Base-by-base conservation (phyloP, 2,113 vertebrate species). In the Tonatia bakeri region DNA sequence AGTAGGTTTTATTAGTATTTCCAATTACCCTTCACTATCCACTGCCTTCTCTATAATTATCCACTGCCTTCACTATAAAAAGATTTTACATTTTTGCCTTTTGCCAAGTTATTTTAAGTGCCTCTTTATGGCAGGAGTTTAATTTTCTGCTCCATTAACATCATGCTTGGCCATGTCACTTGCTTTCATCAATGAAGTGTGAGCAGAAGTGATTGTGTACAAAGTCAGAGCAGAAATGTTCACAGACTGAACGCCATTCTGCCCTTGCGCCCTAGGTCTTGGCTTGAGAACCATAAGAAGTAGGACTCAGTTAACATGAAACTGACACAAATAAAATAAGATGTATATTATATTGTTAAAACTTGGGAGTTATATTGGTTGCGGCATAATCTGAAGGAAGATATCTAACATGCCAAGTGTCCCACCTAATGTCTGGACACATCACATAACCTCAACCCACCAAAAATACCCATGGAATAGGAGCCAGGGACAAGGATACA, bases 121-220 rank as follows among this genome's bases (percentile, higher is more conserved):
- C 11, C 10, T 79, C 33, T 87, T 59, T 79, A 43, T 59, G 31
- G 45, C 17, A 93, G 15, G 28, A 91, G 38, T 86, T 96, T 83
- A 95, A 93, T 93, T 93, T 89, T 56, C 87, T 94, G 50, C 50
- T 72, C 64, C 80, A 59, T 91, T 93, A 83, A 83, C 26, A 90
- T 38, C 50, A 90, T 17, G 59, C 38, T 54, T 72, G 38, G 47
- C 28, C 26, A 20, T 84, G 31, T 59, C 61, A 70, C n/a, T 82
- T 87, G 54, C 43, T 91, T 87, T 65, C 22, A 22, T 64, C 38
- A 40, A 8, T 38, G 61, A 89, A 94, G 70, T 79, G 28, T 59
- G 28, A 83, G 12, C 40, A 86, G 50, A 90, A 70, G 4, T 59
- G 38, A 64, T 17, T 64, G 0, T 33, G 11, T 33, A 5, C 24